Percentiles rank a stretch among this genome's conserved stretches.
Evolutionary conservation across 2,888 invertebrate species (phyloP).

Genomic region (Lepidocyrtoides sp.): DNA sequence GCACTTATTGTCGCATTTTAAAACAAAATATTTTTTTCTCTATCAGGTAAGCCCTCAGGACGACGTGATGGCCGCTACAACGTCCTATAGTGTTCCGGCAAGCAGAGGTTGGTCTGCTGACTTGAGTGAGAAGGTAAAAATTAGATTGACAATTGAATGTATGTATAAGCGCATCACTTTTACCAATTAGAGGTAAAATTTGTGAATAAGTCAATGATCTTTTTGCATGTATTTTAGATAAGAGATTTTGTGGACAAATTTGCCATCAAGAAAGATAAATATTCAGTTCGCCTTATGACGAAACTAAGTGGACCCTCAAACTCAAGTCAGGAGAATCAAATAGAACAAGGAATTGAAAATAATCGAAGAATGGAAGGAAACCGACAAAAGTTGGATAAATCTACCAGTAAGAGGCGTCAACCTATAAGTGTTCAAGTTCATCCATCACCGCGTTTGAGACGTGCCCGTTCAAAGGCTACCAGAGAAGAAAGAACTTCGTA

Average conservation of each 20-base stretch:
- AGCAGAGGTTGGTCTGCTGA: conserved; percentile 1
- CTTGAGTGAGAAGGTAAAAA: conserved; percentile 24
- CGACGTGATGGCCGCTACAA: background rate
- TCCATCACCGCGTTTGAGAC: no score
- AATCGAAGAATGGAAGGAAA: background rate
- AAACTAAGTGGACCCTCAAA: background rate
- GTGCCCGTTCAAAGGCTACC: background rate
- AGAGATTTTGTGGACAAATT: background rate
- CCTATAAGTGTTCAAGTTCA: no score
- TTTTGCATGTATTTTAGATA: background rate
- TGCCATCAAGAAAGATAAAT: background rate
- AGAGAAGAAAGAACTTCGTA: background rate
- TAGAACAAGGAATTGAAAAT: background rate
- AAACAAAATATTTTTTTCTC: background rate
- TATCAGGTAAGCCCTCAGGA: background rate
- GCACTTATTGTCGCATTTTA: background rate
- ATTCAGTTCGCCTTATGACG: background rate
- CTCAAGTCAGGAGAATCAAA: background rate
- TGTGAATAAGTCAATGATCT: background rate
- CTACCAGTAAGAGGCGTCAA: no score
- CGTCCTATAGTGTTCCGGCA: background rate
- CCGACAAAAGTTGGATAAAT: no score
- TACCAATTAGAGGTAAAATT: no score
- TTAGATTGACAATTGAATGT: no score
- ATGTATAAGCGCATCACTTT: no score